Evolutionary conservation across 2,888 invertebrate species (phyloP), one percentile per base, ranked within the genome.

Genomic region (Apoderus coryli): DNA sequence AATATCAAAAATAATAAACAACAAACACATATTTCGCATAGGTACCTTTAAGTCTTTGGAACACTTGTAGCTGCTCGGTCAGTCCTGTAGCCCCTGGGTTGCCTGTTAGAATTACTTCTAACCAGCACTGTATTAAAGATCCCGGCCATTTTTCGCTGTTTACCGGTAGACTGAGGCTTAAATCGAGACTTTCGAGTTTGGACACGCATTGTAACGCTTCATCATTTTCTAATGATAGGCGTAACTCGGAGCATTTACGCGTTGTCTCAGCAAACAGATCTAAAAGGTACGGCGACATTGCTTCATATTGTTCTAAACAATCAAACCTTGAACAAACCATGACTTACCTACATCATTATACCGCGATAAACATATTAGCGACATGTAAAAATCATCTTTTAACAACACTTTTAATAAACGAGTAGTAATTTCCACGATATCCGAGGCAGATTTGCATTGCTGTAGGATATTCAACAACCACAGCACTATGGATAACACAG

Each of bases 11-110:
- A 19, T 19, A 19, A 19, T 19, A 19, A 19, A 7, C n/a, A 19
- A 6, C 19, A 19, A 7, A 19, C 19, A 19, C 19, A 7, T 19
- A 7, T 19, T 19, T 7, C n/a, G 24, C 10, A 24, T 7, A 10
- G n/a, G 15, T 32, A 39, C 39, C 78, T 59, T 90, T 86, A 1
- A 90, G 64, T 41, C 79, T 72, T 53, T 89, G 80, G 29, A 92
- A 67, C 66, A 90, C 76, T 25, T 81, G 60, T 30, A 93, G 59
- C 51, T 90, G 85, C 41, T 78, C 76, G 1, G 84, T 79, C 40
- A 89, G 69, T 27, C 76, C 72, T 43, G 89, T 81, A 31, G 77
- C 78, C 45, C 84, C 80, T 1, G 90, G 88, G 56, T 86, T 82
- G 0, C 82, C 61, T 23, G 88, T 63, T 16, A 90, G 77, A 59